Evolutionary conservation across 2,797 vertebrate genomes (phyloP).

Genomic region (Spinus pinus): DNA sequence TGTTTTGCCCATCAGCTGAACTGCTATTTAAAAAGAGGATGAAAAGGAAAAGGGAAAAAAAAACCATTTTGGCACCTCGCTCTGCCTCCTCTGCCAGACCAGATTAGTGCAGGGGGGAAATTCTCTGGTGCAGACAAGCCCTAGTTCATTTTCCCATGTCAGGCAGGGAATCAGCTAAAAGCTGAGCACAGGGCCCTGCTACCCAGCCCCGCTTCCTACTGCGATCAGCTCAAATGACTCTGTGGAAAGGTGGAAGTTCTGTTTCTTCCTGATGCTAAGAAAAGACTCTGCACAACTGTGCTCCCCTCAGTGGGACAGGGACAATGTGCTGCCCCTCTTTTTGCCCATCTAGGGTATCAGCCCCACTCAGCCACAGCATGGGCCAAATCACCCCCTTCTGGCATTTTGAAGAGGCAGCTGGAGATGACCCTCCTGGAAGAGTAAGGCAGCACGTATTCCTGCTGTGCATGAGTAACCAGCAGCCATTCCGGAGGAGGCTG

Average conservation of each 20-base stretch:
- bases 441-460: background rate
- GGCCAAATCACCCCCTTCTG: background rate
- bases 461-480: slow-evolving; percentile 55
- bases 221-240: background rate
- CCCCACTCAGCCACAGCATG: background rate
- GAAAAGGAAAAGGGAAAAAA: slow-evolving; percentile 11
- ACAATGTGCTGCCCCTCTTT: background rate
- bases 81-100: slow-evolving; percentile 38
- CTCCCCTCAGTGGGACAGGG: background rate
- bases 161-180: background rate
- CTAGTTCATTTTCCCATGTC: background rate
- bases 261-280: background rate
- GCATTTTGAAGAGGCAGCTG: background rate
- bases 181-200: background rate
- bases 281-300: background rate
- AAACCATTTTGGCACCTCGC: background rate
- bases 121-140: background rate
- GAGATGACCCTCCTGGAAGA: background rate
- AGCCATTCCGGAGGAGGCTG: slow-evolving; percentile 8
- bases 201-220: background rate
- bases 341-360: background rate
- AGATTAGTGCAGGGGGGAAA: background rate
- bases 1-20: slow-evolving; percentile 66
- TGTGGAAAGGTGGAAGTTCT: background rate
- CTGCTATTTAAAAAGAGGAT: slow-evolving; percentile 52